These are phyloP conservation scores for Hemiprocne comata DNA, from an alignment of 2,113 vertebrate species.

Conservation along the genomic window DNA sequence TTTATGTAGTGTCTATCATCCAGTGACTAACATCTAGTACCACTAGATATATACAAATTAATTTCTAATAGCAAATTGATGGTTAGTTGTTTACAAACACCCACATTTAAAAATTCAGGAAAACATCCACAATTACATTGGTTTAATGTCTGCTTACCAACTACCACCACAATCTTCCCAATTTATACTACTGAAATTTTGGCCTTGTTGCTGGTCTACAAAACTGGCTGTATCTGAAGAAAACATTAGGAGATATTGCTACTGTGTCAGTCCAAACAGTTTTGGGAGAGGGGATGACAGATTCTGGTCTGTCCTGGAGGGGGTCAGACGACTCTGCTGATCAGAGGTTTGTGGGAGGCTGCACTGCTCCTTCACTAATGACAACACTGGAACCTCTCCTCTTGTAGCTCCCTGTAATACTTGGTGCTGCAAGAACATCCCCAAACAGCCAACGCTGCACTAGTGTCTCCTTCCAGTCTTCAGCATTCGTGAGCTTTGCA, in stretches of 20 bases:
- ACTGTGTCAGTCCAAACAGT: rapidly evolving
- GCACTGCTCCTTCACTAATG: background rate
- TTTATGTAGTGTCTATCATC: background rate
- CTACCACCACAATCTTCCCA: background rate
- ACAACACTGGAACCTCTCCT: background rate
- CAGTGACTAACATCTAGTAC: background rate
- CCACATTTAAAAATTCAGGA: background rate
- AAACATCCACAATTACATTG: background rate
- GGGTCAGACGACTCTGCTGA: background rate
- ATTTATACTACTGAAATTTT: background rate
- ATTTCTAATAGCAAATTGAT: background rate
- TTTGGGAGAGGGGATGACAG: background rate
- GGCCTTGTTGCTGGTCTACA: background rate
- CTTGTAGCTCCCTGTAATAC: rapidly evolving
- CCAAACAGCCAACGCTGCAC: background rate
- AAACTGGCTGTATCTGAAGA: background rate
- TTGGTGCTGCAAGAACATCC: background rate
- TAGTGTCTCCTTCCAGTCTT: background rate
- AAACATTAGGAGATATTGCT: background rate
- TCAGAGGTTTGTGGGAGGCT: background rate
- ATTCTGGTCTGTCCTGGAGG: background rate
- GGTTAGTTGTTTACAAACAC: background rate
- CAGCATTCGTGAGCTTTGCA: background rate
- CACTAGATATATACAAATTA: background rate
- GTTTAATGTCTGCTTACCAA: background rate